Evolutionary conservation across 2,113 vertebrate genomes (phyloP).

Genomic region (cat (Felis catus)): F.catus_Fca126_mat1.0 CM031413.1:22410501-22411000

Average conservation of each 20-base stretch:
- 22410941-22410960: background rate
- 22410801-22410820: conserved; percentile 45
- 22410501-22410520: background rate
- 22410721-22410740: background rate
- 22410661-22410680: conserved; percentile 34
- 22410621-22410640: background rate
- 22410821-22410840: conserved; percentile 43
- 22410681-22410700: background rate
- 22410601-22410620: background rate
- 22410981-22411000: conserved; percentile 40
- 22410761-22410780: background rate
- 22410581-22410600: background rate
- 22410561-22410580: background rate
- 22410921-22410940: conserved; percentile 46
- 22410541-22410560: background rate
- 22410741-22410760: background rate
- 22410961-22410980: background rate
- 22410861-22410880: conserved; percentile 27
- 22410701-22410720: conserved; percentile 27
- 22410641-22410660: background rate
- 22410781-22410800: background rate
- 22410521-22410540: background rate
- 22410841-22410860: conserved; percentile 40
- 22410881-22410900: conserved; percentile 24
- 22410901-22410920: conserved; percentile 24